Percentiles rank a stretch among this genome's conserved stretches.
Evolutionary conservation across 2,113 vertebrate genomes (phyloP).

Genomic region (Gila orcuttii): DNA sequence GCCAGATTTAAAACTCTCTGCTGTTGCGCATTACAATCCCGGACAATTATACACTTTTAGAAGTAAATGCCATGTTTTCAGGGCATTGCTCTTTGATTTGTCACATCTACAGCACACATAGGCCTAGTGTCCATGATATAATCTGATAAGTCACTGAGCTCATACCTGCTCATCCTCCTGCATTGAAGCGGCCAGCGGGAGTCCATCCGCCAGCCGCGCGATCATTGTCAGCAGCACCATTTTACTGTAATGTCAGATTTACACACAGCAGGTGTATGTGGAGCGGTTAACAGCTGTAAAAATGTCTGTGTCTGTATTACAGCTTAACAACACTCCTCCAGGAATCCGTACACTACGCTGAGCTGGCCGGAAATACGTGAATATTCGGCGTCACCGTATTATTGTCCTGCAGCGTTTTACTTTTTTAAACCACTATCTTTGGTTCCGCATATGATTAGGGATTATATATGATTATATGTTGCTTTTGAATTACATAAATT

Average conservation of each 20-base stretch:
- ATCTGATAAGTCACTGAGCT: not conserved
- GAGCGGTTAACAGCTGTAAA: not conserved
- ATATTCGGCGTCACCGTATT: slow-evolving; percentile 48
- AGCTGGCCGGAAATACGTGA: slow-evolving; percentile 79
- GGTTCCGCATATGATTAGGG: not conserved
- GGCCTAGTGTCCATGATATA: not conserved
- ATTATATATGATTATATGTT: not conserved
- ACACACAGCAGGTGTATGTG: not conserved
- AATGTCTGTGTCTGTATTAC: slow-evolving; percentile 4
- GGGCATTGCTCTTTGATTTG: not conserved
- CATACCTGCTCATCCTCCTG: slow-evolving; percentile 96
- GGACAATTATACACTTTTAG: not conserved
- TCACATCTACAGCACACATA: not conserved
- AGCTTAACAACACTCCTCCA: slow-evolving; percentile 34
- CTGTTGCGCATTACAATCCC: not conserved
- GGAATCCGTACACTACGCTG: slow-evolving; percentile 66
- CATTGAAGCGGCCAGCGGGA: slow-evolving; percentile 95
- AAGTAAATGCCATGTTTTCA: not conserved
- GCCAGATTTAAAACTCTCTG: not conserved
- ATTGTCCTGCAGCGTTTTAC: slow-evolving; percentile 54
- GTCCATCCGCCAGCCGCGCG: slow-evolving; percentile 92
- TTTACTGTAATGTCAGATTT: slow-evolving; percentile 44
- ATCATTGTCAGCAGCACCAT: slow-evolving; percentile 98
- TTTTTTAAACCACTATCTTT: not conserved
- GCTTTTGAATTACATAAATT: too few relatives aligned